phyloP scores from a whole-genome alignment of 2,888 invertebrate species.

The Polylopha cassiicola region DNA sequence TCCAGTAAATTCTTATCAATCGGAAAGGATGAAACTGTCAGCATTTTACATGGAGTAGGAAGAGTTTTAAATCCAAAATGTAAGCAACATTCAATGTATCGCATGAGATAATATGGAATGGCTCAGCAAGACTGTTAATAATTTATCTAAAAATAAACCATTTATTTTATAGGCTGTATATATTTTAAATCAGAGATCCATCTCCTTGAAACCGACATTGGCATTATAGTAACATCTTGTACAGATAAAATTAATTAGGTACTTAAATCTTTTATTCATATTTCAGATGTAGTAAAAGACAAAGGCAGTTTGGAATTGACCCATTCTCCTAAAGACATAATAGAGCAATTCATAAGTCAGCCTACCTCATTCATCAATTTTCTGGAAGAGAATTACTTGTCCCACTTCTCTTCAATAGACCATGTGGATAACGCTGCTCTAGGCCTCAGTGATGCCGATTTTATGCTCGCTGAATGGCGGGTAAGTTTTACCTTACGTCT shows the following conservation, averaged over 20 bases:
- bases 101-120: too few relatives aligned
- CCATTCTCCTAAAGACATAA: conserved; percentile 80
- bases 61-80: conserved; percentile 87
- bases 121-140: too few relatives aligned
- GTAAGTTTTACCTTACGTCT: conserved; percentile 49
- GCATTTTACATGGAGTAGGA: conserved; percentile 85
- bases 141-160: too few relatives aligned
- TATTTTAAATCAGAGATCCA: too few relatives aligned
- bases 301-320: conserved; percentile 63
- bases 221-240: too few relatives aligned
- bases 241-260: too few relatives aligned
- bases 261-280: background rate
- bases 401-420: conserved; percentile 82
- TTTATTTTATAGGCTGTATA: too few relatives aligned
- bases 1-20: conserved; percentile 68
- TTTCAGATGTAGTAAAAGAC: conserved; percentile 48
- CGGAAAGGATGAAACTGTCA: conserved; percentile 82
- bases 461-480: conserved; percentile 81
- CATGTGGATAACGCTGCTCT: conserved; percentile 79
- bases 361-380: conserved; percentile 82
- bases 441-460: conserved; percentile 83
- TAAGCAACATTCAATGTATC: too few relatives aligned
- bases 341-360: conserved; percentile 81
- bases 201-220: too few relatives aligned
- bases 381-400: conserved; percentile 84